phyloP scores from a whole-genome alignment of 2,797 vertebrate genomes.

The Leuciscus waleckii region DNA sequence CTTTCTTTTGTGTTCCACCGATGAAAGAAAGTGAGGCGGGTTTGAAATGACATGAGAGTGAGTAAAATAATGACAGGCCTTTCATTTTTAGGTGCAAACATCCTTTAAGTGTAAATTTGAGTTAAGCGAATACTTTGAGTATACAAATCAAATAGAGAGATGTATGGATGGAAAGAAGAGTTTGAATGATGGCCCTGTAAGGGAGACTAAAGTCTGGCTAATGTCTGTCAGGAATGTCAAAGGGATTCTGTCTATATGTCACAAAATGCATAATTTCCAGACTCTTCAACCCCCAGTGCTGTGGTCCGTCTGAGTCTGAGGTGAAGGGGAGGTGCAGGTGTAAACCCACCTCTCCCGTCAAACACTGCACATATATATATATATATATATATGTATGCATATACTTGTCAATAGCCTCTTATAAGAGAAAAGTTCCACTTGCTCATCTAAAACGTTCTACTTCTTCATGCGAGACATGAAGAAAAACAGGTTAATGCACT shows the following conservation, averaged over 20 bases:
- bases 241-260: constrained; percentile 49
- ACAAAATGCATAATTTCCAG: constrained; percentile 62
- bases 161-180: neutral
- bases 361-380: constrained; percentile 8
- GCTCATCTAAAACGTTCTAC: constrained; percentile 36
- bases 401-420: constrained; percentile 41
- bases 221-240: constrained; percentile 47
- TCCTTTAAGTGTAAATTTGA: neutral
- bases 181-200: constrained; percentile 43
- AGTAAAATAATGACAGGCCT: neutral
- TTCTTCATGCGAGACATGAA: constrained; percentile 43
- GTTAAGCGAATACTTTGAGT: neutral
- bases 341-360: constrained; percentile 1
- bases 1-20: neutral
- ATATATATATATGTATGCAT: neutral
- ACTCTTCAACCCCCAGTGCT: constrained; percentile 44
- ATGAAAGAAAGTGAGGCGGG: neutral
- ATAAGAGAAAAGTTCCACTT: constrained; percentile 44
- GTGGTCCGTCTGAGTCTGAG: constrained; percentile 35
- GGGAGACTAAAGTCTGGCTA: constrained; percentile 50
- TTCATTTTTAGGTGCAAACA: neutral
- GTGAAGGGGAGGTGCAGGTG: constrained; percentile 31
- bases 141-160: neutral
- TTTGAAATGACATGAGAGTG: too few species aligned
- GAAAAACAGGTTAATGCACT: constrained; percentile 55